Evolutionary conservation across 2,113 vertebrate genomes (phyloP), one percentile per base, ranked within the genome.

Genomic region (Neotragus moschatus): DNA sequence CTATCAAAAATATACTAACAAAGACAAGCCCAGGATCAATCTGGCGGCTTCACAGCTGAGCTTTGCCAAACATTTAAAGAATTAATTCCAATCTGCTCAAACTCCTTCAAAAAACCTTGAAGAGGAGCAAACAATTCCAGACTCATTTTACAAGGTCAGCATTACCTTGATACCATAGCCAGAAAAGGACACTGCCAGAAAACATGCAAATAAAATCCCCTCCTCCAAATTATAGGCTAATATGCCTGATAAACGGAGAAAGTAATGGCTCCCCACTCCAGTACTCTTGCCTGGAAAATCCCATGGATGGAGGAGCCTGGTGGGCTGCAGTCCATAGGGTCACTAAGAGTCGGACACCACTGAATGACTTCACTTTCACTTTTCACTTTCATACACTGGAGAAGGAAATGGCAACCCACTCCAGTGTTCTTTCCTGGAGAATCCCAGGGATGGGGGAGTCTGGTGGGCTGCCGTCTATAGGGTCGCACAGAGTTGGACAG

Each of bases 271-370:
- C 60, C 13, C 28, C 13, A 61, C 28, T 61, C 28, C 28, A 61
- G 12, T 30, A 58, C 56, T 58, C 56, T 58, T 58, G 56, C 56
- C 25, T 58, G 56, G 56, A 58, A 58, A 58, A 26, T 26, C 56
- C 56, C 10, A 26, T 26, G 23, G 10, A 58, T 3, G 4, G 56
- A 58, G 56, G 56, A 58, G 56, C 25, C 25, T 26, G 23, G 56
- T 26, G 23, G 10, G 10, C 56, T 26, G 56, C 56, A 11, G 25
- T 58, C 10, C 23, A 58, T 11, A 25, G 56, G 56, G 23, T 12
- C 10, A 25, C 55, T 53, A 53, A 11, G 55, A 25, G 55, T 25
- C 0, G 0, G 23, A 10, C 23, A 25, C 1, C 1, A 23, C 55
- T 56, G 55, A 56, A 23, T 0, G 5, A 58, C 25, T 58, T 58